Evolutionary conservation across 2,888 invertebrate species (phyloP).

Genomic region (Hirtodrosophila cameraria): DNA sequence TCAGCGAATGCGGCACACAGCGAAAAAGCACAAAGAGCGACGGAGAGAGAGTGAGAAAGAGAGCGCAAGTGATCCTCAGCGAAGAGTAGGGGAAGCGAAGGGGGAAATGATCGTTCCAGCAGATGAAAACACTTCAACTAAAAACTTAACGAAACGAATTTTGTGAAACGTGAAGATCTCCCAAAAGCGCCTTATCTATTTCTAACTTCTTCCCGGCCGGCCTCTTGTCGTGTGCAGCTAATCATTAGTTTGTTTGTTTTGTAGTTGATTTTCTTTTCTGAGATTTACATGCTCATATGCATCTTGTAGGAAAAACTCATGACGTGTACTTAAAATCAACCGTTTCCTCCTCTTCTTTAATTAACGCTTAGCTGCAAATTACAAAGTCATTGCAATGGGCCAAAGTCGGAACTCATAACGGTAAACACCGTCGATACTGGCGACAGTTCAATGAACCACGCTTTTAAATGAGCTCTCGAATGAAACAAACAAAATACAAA

Average conservation of each 20-base stretch:
- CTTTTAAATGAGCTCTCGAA: slow-evolving; percentile 20
- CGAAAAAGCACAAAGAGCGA: slow-evolving; percentile 28
- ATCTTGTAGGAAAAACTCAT: slow-evolving; percentile 42
- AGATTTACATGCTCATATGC: too few relatives aligned
- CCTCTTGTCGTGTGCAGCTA: slow-evolving; percentile 45
- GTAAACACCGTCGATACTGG: too few relatives aligned
- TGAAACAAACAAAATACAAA: slow-evolving; percentile 30
- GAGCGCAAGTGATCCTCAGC: slow-evolving; percentile 7
- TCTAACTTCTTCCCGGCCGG: slow-evolving; percentile 59
- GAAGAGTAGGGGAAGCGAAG: too few relatives aligned
- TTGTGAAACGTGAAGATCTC: slow-evolving; percentile 6
- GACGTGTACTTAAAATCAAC: slow-evolving; percentile 55
- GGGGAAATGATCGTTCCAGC: slow-evolving; percentile 31
- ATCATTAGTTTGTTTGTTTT: slow-evolving; percentile 36
- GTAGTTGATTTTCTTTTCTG: slow-evolving; percentile 3
- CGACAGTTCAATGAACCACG: slow-evolving; percentile 66
- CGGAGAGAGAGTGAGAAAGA: slow-evolving; percentile 7
- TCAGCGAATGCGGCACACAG: slow-evolving; percentile 39
- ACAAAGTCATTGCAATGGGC: slow-evolving; percentile 36
- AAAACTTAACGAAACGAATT: slow-evolving; percentile 1
- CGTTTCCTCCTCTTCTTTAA: slow-evolving; percentile 28
- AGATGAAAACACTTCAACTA: slow-evolving; percentile 44
- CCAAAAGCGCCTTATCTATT: slow-evolving; percentile 44
- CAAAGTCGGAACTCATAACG: slow-evolving; percentile 39
- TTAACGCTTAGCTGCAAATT: slow-evolving; percentile 64